Conservation (phyloP, 2,113 vertebrate species). For the Coptodon bakossiorum region DNA sequence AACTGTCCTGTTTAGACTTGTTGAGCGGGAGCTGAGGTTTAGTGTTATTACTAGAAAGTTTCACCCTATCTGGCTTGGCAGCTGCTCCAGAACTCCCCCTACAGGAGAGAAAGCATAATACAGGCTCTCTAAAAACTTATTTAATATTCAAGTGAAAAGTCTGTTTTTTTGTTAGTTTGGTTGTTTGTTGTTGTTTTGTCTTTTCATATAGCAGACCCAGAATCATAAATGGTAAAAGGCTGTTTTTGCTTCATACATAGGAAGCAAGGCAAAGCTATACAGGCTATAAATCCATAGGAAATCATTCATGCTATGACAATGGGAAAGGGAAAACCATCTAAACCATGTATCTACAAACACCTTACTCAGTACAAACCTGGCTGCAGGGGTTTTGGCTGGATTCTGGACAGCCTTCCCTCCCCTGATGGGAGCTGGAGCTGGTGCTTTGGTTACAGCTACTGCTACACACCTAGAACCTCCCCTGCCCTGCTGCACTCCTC, state of each 20-base stretch:
- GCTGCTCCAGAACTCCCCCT: constrained; percentile 55
- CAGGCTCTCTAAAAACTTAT: not conserved
- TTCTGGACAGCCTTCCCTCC: constrained; percentile 2
- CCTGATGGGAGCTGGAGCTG: not conserved
- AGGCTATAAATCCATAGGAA: not conserved
- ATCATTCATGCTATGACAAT: not conserved
- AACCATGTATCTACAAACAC: not conserved
- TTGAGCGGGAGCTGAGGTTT: not conserved
- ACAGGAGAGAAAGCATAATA: constrained; percentile 14
- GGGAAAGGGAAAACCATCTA: not conserved
- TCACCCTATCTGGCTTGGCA: not conserved
- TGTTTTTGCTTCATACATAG: not conserved
- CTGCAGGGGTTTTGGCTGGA: constrained; percentile 17
- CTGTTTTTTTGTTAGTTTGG: not conserved
- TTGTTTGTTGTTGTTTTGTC: not conserved
- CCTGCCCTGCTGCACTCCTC: constrained; percentile 2
- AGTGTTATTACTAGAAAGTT: not conserved
- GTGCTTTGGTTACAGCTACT: constrained; percentile 1
- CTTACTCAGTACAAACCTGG: constrained; percentile 36
- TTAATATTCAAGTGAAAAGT: not conserved
- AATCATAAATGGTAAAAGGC: not conserved
- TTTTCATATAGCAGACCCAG: not conserved
- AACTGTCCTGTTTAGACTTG: constrained; percentile 20
- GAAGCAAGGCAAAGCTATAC: not conserved
- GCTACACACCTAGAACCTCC: not conserved